Base-by-base conservation (phyloP, 2,113 vertebrate genomes). In the Grammomys surdaster region DNA sequence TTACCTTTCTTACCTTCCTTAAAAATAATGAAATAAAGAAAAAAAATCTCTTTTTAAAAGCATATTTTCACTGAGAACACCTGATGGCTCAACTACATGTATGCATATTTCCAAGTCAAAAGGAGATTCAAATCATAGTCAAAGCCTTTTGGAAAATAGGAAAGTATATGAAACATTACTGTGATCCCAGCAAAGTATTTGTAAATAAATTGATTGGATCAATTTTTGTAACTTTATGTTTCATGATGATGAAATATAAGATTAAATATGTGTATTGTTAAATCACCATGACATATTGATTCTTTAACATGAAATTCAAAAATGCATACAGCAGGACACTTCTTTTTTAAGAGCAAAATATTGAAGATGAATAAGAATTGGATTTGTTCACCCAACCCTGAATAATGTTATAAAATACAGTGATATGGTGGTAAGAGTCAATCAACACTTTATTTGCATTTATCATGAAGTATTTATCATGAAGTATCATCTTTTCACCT, bases 181-280 rank as follows among this genome's bases (percentile, higher is more conserved):
- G 67, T 58, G 94, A 85, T 89, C 4, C 28, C 56, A 75, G 46
- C n/a, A 96, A 96, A 96, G 93, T 90, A 24, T 91, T 96, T 92
- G 90, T 69, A 95, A 96, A 90, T 78, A 95, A 97, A 89, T 93
- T n/a, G 14, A 86, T 82, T 86, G 75, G 20, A n/a, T 90, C 36
- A 96, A 86, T 91, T 88, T 96, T 96, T 93, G 43, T 90, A 89
- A 89, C 48, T 11, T 67, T 88, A 4, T 60, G 26, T 92, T 93
- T 97, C 81, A 93, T 95, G 84, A 88, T 92, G 90, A 96, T 95
- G 28, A 28, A 60, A 73, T 63, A 76, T 40, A 90, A 96, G 70
- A 96, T 93, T 93, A 94, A 97, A 97, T 88, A 97, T 93, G 20
- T 88, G 93, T 96, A 94, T 92, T 93, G 31, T 90, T 95, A 88